Evolutionary conservation across 1,140 invertebrate species (phyloP), one percentile per base, ranked within the genome.

Genomic region (Drosophila suzukii): DNA sequence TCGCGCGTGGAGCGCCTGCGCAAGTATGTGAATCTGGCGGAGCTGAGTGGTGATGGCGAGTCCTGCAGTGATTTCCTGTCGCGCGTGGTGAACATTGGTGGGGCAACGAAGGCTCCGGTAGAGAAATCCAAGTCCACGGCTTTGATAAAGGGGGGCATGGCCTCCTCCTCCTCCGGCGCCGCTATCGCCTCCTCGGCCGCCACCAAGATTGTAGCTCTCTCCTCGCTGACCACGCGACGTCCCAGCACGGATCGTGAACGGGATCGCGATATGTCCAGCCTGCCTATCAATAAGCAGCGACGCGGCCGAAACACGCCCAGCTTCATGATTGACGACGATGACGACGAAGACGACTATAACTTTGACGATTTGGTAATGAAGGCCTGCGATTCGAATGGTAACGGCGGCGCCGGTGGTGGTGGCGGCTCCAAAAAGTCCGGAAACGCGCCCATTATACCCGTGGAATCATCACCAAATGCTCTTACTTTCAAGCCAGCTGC

Each of bases 1-100:
- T 91, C 93, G 6, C 93, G 95, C 30, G 96, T 97, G 0, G 96
- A 96, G 78, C 94, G 95, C 46, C 92, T 97, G 32, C 91, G 95
- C 50, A 94, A 94, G 68, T 96, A 93, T 78, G 95, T 96, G 0
- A 94, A 95, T 78, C 81, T 95, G 6, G 93, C 93, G 4, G 93
- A 94, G 30, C 85, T 89, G 3, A 75, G 80, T 44, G 58, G 58
- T 20, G 77, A 89, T 10, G 77, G 81, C 3, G 84, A 89, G 39
- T 71, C 72, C 4, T 88, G 83, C 60, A 88, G 73, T 60, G 81
- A 75, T 41, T 79, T 67, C 43, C 51, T 84, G 3, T 47, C 81
- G 0, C 85, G 84, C 0, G 59, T 89, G 17, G 68, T 81, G 0
- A 68, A 67, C 20, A 65, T 17, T 13, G 11, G 38, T 30, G 32